phyloP scores from a whole-genome alignment of 2,797 vertebrate genomes.

The Pseudochaenichthys georgianus region DNA sequence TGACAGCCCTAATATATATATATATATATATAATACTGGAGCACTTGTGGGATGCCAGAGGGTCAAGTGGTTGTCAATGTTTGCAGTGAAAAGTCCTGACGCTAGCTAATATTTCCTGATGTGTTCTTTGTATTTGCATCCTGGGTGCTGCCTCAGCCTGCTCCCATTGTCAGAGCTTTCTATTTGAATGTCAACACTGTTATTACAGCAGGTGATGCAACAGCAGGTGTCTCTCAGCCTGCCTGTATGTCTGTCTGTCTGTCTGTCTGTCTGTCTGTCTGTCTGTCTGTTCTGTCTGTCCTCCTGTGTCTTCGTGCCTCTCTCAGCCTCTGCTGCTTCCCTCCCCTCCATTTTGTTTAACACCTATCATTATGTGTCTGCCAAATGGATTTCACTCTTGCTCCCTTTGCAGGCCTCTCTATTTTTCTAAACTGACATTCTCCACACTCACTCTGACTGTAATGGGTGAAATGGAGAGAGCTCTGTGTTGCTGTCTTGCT shows the following conservation, averaged over 20 bases:
- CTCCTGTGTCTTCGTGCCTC: constrained; percentile 17
- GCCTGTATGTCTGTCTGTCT: constrained; percentile 30
- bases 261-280: constrained; percentile 25
- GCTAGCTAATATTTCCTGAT: constrained; percentile 86
- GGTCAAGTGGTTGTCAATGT: constrained; percentile 84
- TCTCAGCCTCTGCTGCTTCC: constrained; percentile 24
- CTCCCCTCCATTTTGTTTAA: constrained; percentile 68
- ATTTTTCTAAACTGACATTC: constrained; percentile 69
- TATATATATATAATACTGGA: constrained; percentile 38
- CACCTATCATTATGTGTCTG: constrained; percentile 73
- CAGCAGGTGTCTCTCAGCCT: constrained; percentile 67
- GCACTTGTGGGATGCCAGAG: constrained; percentile 69
- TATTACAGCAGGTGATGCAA: constrained; percentile 78
- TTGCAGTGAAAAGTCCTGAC: constrained; percentile 77
- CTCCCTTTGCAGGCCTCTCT: constrained; percentile 54
- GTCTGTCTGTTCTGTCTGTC: constrained; percentile 41
- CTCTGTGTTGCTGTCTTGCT: constrained; percentile 55
- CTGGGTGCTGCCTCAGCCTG: constrained; percentile 73
- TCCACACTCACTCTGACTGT: constrained; percentile 55
- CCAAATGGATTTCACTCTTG: constrained; percentile 68
- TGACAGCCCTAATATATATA: too few relatives aligned
- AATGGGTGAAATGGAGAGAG: constrained; percentile 70
- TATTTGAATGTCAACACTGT: constrained; percentile 79
- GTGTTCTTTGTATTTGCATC: constrained; percentile 76
- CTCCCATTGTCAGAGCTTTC: constrained; percentile 74